Evolutionary conservation across 2,113 vertebrate species (phyloP), one percentile per base, ranked within the genome.

Genomic region (Chamaetylas fuelleborni): DNA sequence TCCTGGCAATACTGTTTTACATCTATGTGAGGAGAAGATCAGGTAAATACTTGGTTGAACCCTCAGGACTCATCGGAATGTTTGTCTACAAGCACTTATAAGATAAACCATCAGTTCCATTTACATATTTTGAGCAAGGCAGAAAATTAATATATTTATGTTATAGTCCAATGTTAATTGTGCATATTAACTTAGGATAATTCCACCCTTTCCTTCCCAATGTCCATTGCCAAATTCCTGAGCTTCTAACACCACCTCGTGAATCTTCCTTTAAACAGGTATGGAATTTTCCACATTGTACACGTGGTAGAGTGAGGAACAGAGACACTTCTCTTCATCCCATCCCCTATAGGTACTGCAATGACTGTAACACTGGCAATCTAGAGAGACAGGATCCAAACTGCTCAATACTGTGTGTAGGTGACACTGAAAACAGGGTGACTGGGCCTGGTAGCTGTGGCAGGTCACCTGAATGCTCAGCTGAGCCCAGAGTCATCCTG

Each of bases 11-110:
- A 6, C 1, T 77, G 20, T 24, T 66, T 60, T 95, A 26, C 70
- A 81, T 92, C 78, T 88, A 36, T 43, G 61, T 5, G 51, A 97
- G 81, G 60, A 87, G 47, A 83, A 97, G 47, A 79, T 57, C 19
- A 9, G 50, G 53, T n/a, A 93, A 86, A 84, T 96, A 96, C 48
- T 45, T 45, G 13, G 56, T 94, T 73, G 90, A 93, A 84, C 61
- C 90, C 36, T 33, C 40, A 79, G 94, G 86, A 91, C 81, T 90
- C 38, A 34, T 83, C 12, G 94, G 84, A 84, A 95, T 81, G 18
- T 90, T 92, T 90, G 19, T 62, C 74, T 89, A 53, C 70, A 86
- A 72, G 58, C 18, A 95, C 25, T 66, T 94, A 14, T 90, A 74
- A 86, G 42, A 79, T 45, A 90, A 88, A 29, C 6, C 12, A 56